These are phyloP conservation scores for Gavialis gangeticus DNA, from an alignment of 2,113 vertebrate species.

Conservation along the genomic window DNA sequence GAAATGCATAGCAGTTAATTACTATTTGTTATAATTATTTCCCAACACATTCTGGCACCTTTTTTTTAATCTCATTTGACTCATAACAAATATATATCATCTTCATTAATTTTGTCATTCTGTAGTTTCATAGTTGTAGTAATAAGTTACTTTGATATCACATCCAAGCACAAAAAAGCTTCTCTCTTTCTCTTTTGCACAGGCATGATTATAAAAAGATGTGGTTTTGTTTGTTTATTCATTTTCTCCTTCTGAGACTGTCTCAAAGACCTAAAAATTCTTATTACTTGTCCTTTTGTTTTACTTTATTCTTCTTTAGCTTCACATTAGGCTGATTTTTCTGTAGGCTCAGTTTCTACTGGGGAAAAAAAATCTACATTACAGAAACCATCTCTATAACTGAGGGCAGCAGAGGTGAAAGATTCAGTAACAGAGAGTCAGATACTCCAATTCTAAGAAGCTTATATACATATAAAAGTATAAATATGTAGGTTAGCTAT, in stretches of 20 bases:
- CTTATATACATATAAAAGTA: background rate
- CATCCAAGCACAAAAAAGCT: background rate
- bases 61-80: background rate
- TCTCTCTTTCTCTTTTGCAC: background rate
- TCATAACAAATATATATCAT: background rate
- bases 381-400: accelerated
- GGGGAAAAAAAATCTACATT: background rate
- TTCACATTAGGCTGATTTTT: background rate
- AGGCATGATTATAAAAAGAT: background rate
- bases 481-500: too few relatives aligned
- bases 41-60: background rate
- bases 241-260: background rate
- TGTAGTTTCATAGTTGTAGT: background rate
- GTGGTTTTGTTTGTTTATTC: background rate
- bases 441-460: background rate
- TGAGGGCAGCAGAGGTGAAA: background rate
- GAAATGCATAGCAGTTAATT: background rate
- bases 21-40: background rate
- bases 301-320: background rate
- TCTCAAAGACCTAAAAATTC: background rate
- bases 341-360: background rate
- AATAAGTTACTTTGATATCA: background rate
- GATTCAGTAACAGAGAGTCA: background rate
- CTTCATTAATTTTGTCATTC: background rate
- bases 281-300: background rate